These are phyloP conservation scores for Dryococelus australis DNA, from an alignment of 2,888 invertebrate genomes.

Conservation along the genomic window DNA sequence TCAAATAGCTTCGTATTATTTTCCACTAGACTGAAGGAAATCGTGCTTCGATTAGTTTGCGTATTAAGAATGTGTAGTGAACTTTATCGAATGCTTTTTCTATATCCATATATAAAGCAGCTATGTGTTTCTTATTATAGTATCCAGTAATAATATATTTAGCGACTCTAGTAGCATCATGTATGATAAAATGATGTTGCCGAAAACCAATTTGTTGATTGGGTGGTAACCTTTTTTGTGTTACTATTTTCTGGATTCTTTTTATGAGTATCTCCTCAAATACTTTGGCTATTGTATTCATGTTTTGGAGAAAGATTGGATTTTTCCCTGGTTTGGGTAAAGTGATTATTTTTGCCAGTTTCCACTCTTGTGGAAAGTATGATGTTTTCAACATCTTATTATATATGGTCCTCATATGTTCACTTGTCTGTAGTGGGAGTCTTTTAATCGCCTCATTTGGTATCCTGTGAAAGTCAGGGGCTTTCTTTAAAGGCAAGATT, in stretches of 20 bases:
- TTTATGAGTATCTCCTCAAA: background rate
- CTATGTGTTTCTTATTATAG: background rate
- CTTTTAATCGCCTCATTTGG: background rate
- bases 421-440: background rate
- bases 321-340: too few relatives aligned
- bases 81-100: too few relatives aligned
- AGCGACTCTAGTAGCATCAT: background rate
- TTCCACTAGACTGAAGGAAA: background rate
- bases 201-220: background rate
- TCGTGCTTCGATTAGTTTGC: background rate
- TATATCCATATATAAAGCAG: too few relatives aligned
- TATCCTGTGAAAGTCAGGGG: background rate
- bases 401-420: background rate
- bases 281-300: background rate
- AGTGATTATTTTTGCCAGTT: background rate
- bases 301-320: too few relatives aligned
- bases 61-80: too few relatives aligned
- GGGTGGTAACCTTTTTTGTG: background rate
- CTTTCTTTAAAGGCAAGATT: background rate
- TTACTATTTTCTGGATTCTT: background rate
- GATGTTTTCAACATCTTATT: background rate
- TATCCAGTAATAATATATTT: background rate
- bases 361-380: background rate
- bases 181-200: background rate
- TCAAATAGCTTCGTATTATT: background rate